Base-by-base conservation (phyloP, 2,888 invertebrate species). In the Quadriops clusia region DNA sequence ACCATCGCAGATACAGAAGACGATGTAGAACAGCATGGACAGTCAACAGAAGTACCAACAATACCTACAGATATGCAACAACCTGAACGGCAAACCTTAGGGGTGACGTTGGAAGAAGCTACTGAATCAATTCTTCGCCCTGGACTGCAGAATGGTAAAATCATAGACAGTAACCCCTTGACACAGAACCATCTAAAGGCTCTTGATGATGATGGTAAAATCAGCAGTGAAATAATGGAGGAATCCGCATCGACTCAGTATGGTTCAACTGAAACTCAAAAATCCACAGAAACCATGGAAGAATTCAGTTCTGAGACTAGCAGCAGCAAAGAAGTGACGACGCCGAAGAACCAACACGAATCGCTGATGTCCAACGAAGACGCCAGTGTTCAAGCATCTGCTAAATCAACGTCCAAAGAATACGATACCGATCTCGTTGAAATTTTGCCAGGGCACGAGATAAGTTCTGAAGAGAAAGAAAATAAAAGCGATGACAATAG, bases 401-500 rank as follows among this genome's bases (percentile, higher is more conserved):
- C 17, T 21, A 33, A 38, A 25, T 11, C 33, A 9, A 23, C 34
- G 8, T 30, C 40, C 3, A n/a, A n/a, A n/a, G n/a, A 24, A 30
- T 10, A 43, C 20, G 24, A 32, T 7, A 36, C 44, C 4, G 54
- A 56, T 40, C 42, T 51, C 17, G 43, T 47, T 5, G 58, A 58
- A 40, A 54, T 50, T 43, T 31, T 48, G 9, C 39, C 43, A 3
- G 44, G 39, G 29, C 20, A 33, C 28, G 27, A 40, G 36, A 24
- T 29, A 17, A 17, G 32, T 28, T 20, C 33, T 11, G 32, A 43
- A 41, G 28, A 48, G 23, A 31, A 30, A 30, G 32, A 42, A 34
- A 34, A 48, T 56, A 15, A 64, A 64, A 46, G 63, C 64, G 10
- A 64, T 63, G 2, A 63, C 63, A 9, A 56, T 58, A 9, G 49